Evolutionary conservation across 2,888 invertebrate genomes (phyloP), one percentile per base, ranked within the genome.

Genomic region (Acheta domesticus): DNA sequence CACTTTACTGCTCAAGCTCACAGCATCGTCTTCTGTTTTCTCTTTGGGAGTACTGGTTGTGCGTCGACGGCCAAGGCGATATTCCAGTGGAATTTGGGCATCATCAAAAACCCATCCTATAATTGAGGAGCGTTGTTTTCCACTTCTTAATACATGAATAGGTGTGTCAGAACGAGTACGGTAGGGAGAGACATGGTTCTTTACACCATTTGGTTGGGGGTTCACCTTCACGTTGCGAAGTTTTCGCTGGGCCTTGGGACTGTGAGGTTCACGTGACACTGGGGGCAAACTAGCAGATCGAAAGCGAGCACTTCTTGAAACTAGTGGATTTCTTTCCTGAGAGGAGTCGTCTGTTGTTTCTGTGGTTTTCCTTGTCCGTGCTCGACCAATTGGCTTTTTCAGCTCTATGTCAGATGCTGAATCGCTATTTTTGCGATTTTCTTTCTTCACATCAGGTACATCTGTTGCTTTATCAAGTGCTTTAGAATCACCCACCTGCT

Each of bases 401-500:
- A 62, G 62, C n/a, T 62, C 62, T 1, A 62, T 19, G n/a, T 62
- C 62, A 19, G 62, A 62, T 19, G 62, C n/a, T n/a, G n/a, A 62
- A n/a, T 62, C 62, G 4, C n/a, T 14, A 36, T 36, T 36, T n/a
- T 62, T 62, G 62, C 14, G 21, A 21, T 49, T 77, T 50, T 77
- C 49, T 62, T 20, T 62, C n/a, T 62, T 62, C 62, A 62, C 62
- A 19, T 75, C 79, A 49, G 79, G 75, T 49, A 74, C 62, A 76
- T 79, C 74, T 16, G 20, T 49, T 14, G 75, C 19, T 76, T 78
- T 80, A 48, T 80, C 81, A 50, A 50, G 49, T 77, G 80, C 80
- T 76, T 81, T 81, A 49, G 76, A 80, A 77, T 78, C 74, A 20
- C 75, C 77, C 49, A 80, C 21, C 23, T 81, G 78, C 84, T 86